These are phyloP conservation scores for Plebejus melissa DNA, from an alignment of 2,888 invertebrate species.

Conservation along the genomic window DNA sequence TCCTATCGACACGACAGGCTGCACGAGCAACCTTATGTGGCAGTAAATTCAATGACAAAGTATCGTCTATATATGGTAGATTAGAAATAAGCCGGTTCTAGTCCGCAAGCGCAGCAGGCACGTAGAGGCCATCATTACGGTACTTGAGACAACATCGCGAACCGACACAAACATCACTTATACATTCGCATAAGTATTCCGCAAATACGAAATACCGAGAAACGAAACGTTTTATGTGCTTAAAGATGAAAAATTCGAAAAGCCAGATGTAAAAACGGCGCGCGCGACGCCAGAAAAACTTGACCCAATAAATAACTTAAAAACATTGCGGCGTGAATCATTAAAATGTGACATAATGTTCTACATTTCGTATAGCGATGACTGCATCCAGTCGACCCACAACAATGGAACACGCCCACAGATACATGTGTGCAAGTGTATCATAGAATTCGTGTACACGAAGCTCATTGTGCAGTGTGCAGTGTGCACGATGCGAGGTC, in stretches of 20 bases:
- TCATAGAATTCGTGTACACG: slow-evolving; percentile 14
- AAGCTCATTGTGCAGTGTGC: slow-evolving; percentile 29
- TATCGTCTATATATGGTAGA: slow-evolving; percentile 47
- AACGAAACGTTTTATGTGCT: background rate
- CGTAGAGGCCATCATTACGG: slow-evolving; percentile 58
- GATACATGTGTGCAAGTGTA: slow-evolving; percentile 13
- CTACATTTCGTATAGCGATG: slow-evolving; percentile 15
- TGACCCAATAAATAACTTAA: slow-evolving; percentile 3
- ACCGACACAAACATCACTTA: slow-evolving; percentile 21
- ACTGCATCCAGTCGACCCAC: slow-evolving; percentile 27
- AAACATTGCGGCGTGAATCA: slow-evolving; percentile 12
- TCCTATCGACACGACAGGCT: slow-evolving; percentile 2
- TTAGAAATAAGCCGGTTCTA: slow-evolving; percentile 45
- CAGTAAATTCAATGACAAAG: slow-evolving; percentile 48
- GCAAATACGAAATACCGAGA: background rate
- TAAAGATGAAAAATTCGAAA: background rate
- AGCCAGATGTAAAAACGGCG: slow-evolving; percentile 7
- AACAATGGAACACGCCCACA: slow-evolving; percentile 26
- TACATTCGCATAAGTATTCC: background rate
- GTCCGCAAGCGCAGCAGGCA: slow-evolving; percentile 40
- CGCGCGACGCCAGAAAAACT: background rate
- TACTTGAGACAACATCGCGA: slow-evolving; percentile 48
- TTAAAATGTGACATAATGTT: slow-evolving; percentile 23
- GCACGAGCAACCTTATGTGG: slow-evolving; percentile 36
- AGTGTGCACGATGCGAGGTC: slow-evolving; percentile 41